Conservation (phyloP, 2,797 vertebrate genomes). For the Vireo griseus region DNA sequence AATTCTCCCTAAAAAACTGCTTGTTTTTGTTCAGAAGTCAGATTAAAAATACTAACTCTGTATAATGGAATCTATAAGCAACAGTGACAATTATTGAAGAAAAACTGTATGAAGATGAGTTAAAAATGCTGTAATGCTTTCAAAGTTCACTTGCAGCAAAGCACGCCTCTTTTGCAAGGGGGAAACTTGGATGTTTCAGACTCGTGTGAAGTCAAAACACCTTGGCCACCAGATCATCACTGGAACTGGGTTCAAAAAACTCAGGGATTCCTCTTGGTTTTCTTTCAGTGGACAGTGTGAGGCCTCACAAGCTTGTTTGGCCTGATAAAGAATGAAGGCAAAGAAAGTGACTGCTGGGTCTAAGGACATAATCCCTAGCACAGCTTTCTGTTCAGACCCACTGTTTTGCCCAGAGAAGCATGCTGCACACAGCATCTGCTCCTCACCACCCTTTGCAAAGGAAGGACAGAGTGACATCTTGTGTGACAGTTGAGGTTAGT, state of each 20-base stretch:
- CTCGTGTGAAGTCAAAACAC: neutral
- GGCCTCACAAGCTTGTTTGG: neutral
- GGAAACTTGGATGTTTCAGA: neutral
- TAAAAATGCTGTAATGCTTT: neutral
- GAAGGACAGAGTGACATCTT: neutral
- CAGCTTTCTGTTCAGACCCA: neutral
- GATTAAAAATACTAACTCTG: neutral
- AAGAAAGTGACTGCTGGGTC: neutral
- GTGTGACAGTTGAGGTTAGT: neutral
- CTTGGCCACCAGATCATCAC: neutral
- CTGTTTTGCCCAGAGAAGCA: neutral
- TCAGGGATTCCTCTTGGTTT: neutral
- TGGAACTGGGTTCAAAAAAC: neutral
- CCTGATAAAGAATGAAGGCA: neutral
- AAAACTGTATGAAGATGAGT: neutral
- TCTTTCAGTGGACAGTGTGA: neutral
- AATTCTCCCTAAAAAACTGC: neutral
- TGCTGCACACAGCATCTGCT: neutral
- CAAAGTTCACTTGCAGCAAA: neutral
- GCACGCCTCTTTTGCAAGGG: neutral
- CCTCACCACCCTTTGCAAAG: accelerated
- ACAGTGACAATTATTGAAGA: neutral
- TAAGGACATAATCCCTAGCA: neutral
- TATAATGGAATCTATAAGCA: neutral
- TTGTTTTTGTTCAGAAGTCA: neutral